A percentile compares a stretch with the other conserved stretches of the same genome.
These are phyloP conservation scores for Macrocentrus cingulum DNA, from an alignment of 1,140 invertebrate genomes.

Conservation along the genomic window DNA sequence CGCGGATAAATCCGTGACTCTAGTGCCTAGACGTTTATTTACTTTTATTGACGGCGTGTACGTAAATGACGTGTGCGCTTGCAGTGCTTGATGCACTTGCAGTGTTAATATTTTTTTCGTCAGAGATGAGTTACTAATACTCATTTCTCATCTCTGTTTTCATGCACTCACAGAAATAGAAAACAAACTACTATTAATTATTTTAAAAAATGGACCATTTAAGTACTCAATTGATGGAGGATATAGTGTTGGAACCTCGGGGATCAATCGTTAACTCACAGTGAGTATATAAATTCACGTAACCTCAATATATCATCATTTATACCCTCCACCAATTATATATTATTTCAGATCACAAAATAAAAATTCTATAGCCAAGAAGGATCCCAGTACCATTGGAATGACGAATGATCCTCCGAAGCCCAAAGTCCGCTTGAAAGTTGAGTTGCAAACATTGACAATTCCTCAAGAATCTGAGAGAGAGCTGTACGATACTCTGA, in stretches of 20 bases:
- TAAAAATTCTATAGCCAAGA: slow-evolving; percentile 17
- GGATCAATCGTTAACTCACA: not conserved
- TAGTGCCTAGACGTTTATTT: too few species aligned
- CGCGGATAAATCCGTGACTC: too few species aligned
- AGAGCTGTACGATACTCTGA: slow-evolving; percentile 69
- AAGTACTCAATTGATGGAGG: slow-evolving; percentile 40
- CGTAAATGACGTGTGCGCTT: too few species aligned
- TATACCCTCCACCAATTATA: not conserved
- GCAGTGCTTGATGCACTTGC: too few species aligned
- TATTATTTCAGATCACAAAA: slow-evolving; percentile 5
- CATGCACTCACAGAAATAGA: too few species aligned
- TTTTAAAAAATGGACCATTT: slow-evolving; percentile 35
- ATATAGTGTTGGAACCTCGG: slow-evolving; percentile 33
- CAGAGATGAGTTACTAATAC: too few species aligned
- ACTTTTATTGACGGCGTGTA: too few species aligned
- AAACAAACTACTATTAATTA: too few species aligned
- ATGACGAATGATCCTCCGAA: not conserved
- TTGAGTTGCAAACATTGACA: slow-evolving; percentile 70
- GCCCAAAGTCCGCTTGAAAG: slow-evolving; percentile 57
- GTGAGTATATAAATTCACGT: slow-evolving; percentile 9
- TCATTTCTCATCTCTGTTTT: too few species aligned
- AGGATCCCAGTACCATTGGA: slow-evolving; percentile 21
- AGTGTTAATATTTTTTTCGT: too few species aligned
- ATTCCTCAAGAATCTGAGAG: slow-evolving; percentile 68
- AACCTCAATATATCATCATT: slow-evolving; percentile 19